Evolutionary conservation across 2,797 vertebrate genomes (phyloP), one percentile per base, ranked within the genome.

Genomic region (Mormyrops attenuatus): DNA sequence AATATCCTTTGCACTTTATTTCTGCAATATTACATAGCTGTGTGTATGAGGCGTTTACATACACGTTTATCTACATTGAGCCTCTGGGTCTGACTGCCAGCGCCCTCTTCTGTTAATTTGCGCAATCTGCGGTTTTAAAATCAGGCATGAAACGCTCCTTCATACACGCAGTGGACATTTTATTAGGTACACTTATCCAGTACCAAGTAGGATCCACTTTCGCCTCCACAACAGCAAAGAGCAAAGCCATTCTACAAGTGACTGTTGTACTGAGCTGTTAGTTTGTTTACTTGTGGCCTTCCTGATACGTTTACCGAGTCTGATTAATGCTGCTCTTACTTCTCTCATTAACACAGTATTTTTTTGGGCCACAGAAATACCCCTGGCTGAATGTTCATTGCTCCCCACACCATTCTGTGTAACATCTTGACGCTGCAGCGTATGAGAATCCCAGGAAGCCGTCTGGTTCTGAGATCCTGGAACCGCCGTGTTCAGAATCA

Each of bases 91-190:
- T 84, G 94, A 94, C 50, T 90, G 86, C 92, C 93, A 95, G 95
- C 95, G 95, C 96, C 96, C 96, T 95, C 96, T 96, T 92, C 94
- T 90, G 95, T 89, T 89, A 5, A 91, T n/a, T 8, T n/a, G 52
- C 26, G 7, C 63, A 13, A 82, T 49, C 26, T 63, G 52, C 87
- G 20, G 7, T 49, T 84, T 47, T 47, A 88, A 26, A 88, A 26
- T 13, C 22, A 88, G 55, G 7, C 47, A 20, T 13, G n/a, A 47
- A 66, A 57, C 52, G 34, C 38, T 26, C 41, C 77, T 49, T 53
- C 52, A 50, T 13, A 69, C 30, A 17, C 1, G 50, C 50, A 13
- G 47, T 69, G 66, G 66, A 38, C 66, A 73, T 41, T 57, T 57
- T 90, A 26, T 87, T 22, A 66, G 57, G 73, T 80, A 44, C 73